phyloP scores from a whole-genome alignment of 2,888 invertebrate genomes.

The Drosophila incognita region DNA sequence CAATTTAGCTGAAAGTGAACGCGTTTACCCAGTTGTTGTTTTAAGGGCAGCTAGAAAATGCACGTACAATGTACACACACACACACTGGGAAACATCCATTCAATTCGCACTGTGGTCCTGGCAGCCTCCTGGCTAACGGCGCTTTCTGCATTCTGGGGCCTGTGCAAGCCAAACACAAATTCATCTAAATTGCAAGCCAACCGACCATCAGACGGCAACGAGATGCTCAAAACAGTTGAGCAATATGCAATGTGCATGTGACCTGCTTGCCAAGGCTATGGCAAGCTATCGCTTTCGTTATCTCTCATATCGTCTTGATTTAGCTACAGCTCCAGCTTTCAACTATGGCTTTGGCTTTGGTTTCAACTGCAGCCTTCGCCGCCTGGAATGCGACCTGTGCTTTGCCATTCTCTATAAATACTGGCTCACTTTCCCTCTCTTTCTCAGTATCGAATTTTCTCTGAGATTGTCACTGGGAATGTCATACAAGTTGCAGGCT shows the following conservation, averaged over 20 bases:
- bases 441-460: neutral
- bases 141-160: conserved; percentile 1
- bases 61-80: conserved; percentile 14
- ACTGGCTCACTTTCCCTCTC: conserved; percentile 22
- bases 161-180: conserved; percentile 50
- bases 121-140: conserved; percentile 9
- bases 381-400: conserved; percentile 23
- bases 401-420: conserved; percentile 55
- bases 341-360: conserved; percentile 10
- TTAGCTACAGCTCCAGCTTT: conserved; percentile 15
- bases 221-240: conserved; percentile 34
- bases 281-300: conserved; percentile 55
- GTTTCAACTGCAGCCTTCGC: conserved; percentile 11
- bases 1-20: conserved; percentile 55
- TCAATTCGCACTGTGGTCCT: conserved; percentile 54
- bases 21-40: conserved; percentile 51
- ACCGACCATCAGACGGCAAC: conserved; percentile 50
- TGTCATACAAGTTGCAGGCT: conserved; percentile 60
- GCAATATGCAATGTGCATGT: conserved; percentile 21
- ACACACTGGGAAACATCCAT: conserved; percentile 31
- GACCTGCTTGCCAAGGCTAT: conserved; percentile 59
- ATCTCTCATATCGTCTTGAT: conserved; percentile 58
- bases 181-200: conserved; percentile 63
- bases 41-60: conserved; percentile 11
- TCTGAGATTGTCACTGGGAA: conserved; percentile 56